Conservation (phyloP, 2,797 vertebrate species). For the Heterohyrax brucei region DNA sequence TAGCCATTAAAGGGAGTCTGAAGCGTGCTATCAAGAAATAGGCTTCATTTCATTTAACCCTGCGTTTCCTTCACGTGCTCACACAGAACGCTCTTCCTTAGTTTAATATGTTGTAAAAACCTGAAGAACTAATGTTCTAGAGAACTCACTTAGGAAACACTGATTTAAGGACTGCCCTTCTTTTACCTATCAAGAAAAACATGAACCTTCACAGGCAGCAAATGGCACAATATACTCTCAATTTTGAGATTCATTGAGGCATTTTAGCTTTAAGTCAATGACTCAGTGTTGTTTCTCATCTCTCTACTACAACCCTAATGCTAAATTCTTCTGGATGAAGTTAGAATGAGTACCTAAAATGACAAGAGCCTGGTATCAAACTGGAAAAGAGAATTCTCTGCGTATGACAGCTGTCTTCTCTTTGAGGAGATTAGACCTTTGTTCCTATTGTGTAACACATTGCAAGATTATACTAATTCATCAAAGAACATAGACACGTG, state of each 20-base stretch:
- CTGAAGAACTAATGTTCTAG: not conserved
- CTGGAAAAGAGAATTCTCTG: constrained; percentile 41
- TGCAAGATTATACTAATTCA: constrained; percentile 35
- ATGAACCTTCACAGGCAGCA: constrained; percentile 13
- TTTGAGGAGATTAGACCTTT: not conserved
- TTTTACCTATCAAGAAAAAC: constrained; percentile 49
- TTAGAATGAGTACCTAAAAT: constrained; percentile 69
- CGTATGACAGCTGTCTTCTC: not conserved
- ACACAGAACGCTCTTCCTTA: constrained; percentile 27
- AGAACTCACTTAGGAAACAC: constrained; percentile 29
- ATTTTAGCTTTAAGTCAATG: constrained; percentile 21
- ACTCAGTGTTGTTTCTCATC: constrained; percentile 57
- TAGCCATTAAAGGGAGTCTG: constrained; percentile 16
- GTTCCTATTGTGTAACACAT: not conserved
- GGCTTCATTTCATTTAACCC: not conserved
- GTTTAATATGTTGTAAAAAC: not conserved
- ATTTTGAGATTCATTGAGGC: not conserved
- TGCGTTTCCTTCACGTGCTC: constrained; percentile 36
- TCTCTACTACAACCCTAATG: constrained; percentile 69
- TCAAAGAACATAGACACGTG: not conserved
- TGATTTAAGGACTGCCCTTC: constrained; percentile 31
- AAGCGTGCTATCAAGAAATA: constrained; percentile 18
- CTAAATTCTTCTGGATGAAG: constrained; percentile 70
- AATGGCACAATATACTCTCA: not conserved
- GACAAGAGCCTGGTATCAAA: constrained; percentile 23